These are phyloP conservation scores for Gasterosteus aculeatus DNA, from an alignment of 2,113 vertebrate species.

Conservation along the genomic window DNA sequence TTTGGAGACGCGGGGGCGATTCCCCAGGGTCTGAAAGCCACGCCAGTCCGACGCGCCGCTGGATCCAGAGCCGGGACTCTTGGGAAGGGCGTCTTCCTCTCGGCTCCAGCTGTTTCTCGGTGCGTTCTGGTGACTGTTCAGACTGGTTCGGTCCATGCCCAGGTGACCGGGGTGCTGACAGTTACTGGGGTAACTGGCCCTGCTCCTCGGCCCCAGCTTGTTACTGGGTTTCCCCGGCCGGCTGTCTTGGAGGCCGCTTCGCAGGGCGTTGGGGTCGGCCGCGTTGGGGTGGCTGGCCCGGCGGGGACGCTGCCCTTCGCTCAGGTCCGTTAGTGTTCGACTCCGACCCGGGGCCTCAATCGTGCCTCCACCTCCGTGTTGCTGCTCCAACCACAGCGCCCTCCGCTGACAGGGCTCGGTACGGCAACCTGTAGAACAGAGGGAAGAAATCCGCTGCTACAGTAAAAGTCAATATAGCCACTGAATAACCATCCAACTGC, in stretches of 20 bases:
- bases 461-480: neutral
- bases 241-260: slow-evolving; percentile 18
- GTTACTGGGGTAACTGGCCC: slow-evolving; percentile 69
- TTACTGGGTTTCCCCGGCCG: slow-evolving; percentile 16
- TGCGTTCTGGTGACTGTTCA: slow-evolving; percentile 43
- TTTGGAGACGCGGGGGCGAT: slow-evolving; percentile 30
- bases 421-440: slow-evolving; percentile 63
- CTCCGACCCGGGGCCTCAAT: slow-evolving; percentile 61
- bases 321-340: slow-evolving; percentile 65
- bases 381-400: slow-evolving; percentile 72
- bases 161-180: slow-evolving; percentile 42
- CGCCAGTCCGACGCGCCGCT: slow-evolving; percentile 60
- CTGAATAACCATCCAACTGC: neutral
- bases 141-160: slow-evolving; percentile 50
- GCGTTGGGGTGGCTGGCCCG: slow-evolving; percentile 74
- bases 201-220: slow-evolving; percentile 49
- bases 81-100: slow-evolving; percentile 59
- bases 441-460: neutral
- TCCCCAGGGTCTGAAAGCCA: slow-evolving; percentile 63
- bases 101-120: slow-evolving; percentile 44
- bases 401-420: slow-evolving; percentile 78
- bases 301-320: slow-evolving; percentile 53
- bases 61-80: slow-evolving; percentile 66
- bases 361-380: slow-evolving; percentile 38
- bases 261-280: neutral